phyloP scores from a whole-genome alignment of 2,888 invertebrate genomes.

The Patella pellucida region DNA sequence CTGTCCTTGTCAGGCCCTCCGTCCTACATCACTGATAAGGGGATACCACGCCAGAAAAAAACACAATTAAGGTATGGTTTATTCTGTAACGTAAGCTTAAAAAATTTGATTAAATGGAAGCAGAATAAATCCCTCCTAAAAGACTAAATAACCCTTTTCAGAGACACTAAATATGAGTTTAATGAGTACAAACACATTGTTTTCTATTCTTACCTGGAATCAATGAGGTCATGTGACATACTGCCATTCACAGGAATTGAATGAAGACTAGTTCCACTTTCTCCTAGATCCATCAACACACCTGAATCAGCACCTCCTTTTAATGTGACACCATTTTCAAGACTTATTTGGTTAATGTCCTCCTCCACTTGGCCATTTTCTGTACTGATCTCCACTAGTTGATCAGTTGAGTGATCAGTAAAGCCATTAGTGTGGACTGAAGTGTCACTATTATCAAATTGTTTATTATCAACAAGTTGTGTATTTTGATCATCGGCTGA shows the following conservation, averaged over 20 bases:
- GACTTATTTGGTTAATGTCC: not conserved
- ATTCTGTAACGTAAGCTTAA: no score
- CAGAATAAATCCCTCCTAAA: no score
- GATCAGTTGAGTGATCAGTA: not conserved
- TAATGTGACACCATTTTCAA: constrained; percentile 8
- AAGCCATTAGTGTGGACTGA: not conserved
- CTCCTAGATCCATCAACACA: constrained; percentile 21
- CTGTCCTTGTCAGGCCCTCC: no score
- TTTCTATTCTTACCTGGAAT: constrained; percentile 18
- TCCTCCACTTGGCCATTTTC: constrained; percentile 9
- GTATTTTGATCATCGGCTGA: not conserved
- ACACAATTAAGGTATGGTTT: no score
- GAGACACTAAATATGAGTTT: not conserved
- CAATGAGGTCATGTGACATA: constrained; percentile 19
- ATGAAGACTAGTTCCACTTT: constrained; percentile 21
- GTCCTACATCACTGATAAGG: no score
- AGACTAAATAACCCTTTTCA: not conserved
- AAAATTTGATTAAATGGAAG: no score
- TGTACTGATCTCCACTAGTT: not conserved
- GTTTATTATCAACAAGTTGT: constrained; percentile 2
- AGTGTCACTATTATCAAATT: not conserved
- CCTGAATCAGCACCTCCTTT: constrained; percentile 22
- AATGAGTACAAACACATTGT: not conserved
- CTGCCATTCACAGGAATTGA: constrained; percentile 19
- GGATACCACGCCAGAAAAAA: no score